These are phyloP conservation scores for Hylia prasina DNA, from an alignment of 2,113 vertebrate genomes.

Conservation along the genomic window DNA sequence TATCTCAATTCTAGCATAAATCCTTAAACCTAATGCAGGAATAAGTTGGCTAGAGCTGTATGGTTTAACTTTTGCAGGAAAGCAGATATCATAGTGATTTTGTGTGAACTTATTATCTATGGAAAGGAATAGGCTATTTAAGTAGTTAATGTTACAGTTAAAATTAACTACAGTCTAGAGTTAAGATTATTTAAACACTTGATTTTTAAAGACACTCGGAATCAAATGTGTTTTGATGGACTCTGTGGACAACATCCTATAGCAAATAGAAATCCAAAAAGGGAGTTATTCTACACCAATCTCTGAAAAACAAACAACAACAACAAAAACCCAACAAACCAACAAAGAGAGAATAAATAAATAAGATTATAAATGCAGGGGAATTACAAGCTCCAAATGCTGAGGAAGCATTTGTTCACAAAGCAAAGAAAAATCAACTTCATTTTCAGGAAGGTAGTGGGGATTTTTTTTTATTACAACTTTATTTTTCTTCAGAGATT, in stretches of 20 bases:
- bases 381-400: background rate
- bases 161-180: no score
- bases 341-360: background rate
- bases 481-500: background rate
- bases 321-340: rapidly evolving
- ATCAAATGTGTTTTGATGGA: background rate
- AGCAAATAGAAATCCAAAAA: background rate
- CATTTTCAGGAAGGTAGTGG: background rate
- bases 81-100: background rate
- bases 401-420: background rate
- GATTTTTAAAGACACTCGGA: background rate
- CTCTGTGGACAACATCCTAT: background rate
- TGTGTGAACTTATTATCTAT: background rate
- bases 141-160: background rate
- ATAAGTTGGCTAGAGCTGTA: background rate
- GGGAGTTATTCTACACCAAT: background rate
- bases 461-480: background rate
- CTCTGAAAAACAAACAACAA: background rate
- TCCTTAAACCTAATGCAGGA: background rate
- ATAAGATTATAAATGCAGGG: background rate
- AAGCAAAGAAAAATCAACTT: background rate
- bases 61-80: background rate
- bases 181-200: background rate
- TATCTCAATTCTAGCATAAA: background rate
- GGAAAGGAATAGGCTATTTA: background rate